Base-by-base conservation (phyloP, 2,113 vertebrate species). In the Mobula hypostoma region DNA sequence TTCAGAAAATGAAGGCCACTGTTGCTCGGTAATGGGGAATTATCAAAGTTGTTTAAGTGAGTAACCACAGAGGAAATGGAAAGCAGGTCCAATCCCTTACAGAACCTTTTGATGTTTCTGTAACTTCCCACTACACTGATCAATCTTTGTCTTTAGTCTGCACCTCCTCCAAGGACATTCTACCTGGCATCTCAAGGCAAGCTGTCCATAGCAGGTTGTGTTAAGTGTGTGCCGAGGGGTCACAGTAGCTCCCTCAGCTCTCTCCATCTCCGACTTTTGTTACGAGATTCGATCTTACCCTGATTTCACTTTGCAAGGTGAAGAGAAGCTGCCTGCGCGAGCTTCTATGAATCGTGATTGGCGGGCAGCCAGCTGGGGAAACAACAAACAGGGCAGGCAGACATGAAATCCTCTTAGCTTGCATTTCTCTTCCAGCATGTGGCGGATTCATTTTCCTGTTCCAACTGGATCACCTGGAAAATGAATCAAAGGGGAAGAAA, bases 401-500 rank as follows among this genome's bases (percentile, higher is more conserved):
- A 32, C 85, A 32, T 32, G 7, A 90, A 90, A 19, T 66, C 61
- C 85, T 61, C 85, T 90, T 90, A 32, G 85, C 85, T 19, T 90
- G 85, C 61, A 88, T 63, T 88, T 88, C 63, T 88, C 29, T 32
- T 66, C 85, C 61, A 66, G 27, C 85, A 90, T 90, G 63, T 90
- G 85, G 85, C 15, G 63, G n/a, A 90, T 66, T 68, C 61, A 90
- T 90, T 90, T 90, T 66, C 63, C 85, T 7, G 15, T 68, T 90
- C 66, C 85, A 68, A 90, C n/a, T 61, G 61, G 66, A 90, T 68
- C 85, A 90, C 85, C 85, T 68, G 85, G 85, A 66, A 90, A 90
- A 90, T 90, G 85, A 90, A 90, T 90, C 15, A 29, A 66, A 29
- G 32, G 61, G 3, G 27, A 11, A n/a, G 63, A 88, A n/a, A 87